Evolutionary conservation across 1,140 invertebrate species (phyloP).

Genomic region (Agraylea sexmaculata): DNA sequence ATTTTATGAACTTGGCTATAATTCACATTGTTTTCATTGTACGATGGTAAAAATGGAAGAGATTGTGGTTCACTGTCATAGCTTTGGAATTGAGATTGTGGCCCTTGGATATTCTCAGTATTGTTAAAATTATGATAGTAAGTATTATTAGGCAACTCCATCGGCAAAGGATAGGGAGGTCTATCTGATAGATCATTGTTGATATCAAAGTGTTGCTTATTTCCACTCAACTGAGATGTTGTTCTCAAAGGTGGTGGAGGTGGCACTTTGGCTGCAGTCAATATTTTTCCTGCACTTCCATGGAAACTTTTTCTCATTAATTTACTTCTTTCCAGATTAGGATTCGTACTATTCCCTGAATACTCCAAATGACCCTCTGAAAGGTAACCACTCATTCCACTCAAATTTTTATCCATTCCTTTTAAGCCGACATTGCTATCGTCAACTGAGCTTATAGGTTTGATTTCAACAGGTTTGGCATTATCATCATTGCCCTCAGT

Average conservation of each 20-base stretch:
- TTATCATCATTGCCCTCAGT: constrained; percentile 56
- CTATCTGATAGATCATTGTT: constrained; percentile 42
- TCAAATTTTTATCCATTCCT: constrained; percentile 41
- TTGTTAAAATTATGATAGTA: constrained; percentile 22
- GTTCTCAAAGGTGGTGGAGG: constrained; percentile 75
- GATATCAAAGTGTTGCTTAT: constrained; percentile 52
- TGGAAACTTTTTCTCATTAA: constrained; percentile 84
- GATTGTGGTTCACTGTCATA: constrained; percentile 51
- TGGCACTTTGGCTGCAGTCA: constrained; percentile 73
- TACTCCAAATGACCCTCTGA: constrained; percentile 79
- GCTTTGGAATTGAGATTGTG: constrained; percentile 32
- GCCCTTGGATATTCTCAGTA: constrained; percentile 26
- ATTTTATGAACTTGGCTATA: constrained; percentile 17
- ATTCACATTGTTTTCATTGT: constrained; percentile 29
- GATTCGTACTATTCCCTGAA: constrained; percentile 48
- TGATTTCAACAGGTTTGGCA: constrained; percentile 28
- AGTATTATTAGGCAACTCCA: constrained; percentile 25
- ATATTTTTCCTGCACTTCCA: constrained; percentile 64
- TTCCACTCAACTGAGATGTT: constrained; percentile 67
- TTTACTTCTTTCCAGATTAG: constrained; percentile 73
- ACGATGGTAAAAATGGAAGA: constrained; percentile 49
- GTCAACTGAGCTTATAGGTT: constrained; percentile 52
- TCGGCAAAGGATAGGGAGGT: constrained; percentile 36
- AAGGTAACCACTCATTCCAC: constrained; percentile 64
- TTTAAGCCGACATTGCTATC: constrained; percentile 61